Percentiles rank a stretch among this genome's conserved stretches.
These are phyloP conservation scores for Ovibos moschatus DNA, from an alignment of 2,113 vertebrate species.

Conservation along the genomic window DNA sequence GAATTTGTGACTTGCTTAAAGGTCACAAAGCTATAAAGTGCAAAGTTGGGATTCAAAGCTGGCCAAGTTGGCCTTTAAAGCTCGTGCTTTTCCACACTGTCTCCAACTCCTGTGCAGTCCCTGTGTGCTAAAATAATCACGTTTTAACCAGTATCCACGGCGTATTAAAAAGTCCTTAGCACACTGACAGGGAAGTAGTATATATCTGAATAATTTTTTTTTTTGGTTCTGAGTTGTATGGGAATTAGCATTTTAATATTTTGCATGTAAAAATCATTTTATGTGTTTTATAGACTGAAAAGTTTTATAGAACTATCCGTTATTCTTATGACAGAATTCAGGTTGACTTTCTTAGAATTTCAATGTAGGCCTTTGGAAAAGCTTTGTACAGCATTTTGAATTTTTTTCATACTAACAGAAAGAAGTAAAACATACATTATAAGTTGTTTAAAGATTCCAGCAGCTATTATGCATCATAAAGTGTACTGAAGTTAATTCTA, in stretches of 20 bases:
- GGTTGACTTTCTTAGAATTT: constrained; percentile 44
- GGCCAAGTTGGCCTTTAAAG: background rate
- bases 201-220: background rate
- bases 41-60: background rate
- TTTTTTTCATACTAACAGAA: constrained; percentile 38
- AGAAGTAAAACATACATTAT: constrained; percentile 59
- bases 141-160: background rate
- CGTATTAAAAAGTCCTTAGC: background rate
- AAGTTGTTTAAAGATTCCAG: constrained; percentile 61
- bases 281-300: constrained; percentile 3
- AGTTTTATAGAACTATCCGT: constrained; percentile 7
- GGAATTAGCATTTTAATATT: constrained; percentile 53
- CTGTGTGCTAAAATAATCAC: too few relatives aligned
- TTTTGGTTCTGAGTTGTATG: constrained; percentile 31
- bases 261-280: constrained; percentile 28
- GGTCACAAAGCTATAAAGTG: background rate
- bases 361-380: constrained; percentile 21
- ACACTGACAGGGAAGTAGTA: background rate
- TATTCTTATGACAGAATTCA: constrained; percentile 43
- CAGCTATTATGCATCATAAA: constrained; percentile 60
- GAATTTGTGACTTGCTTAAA: background rate
- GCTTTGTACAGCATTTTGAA: constrained; percentile 21
- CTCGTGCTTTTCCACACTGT: background rate
- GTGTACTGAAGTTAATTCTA: constrained; percentile 61
- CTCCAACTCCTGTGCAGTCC: background rate